These are phyloP conservation scores for Trematocara variabile DNA, from an alignment of 2,113 vertebrate genomes.

Conservation along the genomic window DNA sequence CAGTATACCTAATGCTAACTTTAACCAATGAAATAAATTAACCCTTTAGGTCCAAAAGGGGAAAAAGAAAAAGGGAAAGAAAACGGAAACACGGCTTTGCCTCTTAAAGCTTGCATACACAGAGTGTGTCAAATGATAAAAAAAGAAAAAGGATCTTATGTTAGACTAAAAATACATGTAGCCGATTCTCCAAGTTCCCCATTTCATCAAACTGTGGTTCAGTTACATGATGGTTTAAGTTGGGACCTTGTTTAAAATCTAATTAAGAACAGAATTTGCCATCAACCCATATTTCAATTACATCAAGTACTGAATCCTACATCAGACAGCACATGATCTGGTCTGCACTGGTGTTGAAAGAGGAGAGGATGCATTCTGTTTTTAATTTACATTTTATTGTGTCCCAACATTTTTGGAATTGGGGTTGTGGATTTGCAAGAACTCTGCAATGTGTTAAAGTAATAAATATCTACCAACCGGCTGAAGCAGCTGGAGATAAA, in stretches of 20 bases:
- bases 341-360: neutral
- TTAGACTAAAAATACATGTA: neutral
- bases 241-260: neutral
- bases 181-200: neutral
- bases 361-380: neutral
- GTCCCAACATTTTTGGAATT: neutral
- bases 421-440: neutral
- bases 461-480: neutral
- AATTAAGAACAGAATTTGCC: neutral
- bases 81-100: accelerated
- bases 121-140: neutral
- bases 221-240: neutral
- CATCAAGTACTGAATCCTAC: neutral
- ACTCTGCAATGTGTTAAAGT: neutral
- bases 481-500: neutral
- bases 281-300: neutral
- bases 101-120: neutral
- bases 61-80: neutral
- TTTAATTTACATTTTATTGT: neutral
- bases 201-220: neutral
- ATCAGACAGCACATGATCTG: neutral
- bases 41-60: neutral
- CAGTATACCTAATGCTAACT: neutral
- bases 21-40: neutral
- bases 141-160: neutral